These are phyloP conservation scores for Daktulosphaira vitifoliae DNA, from an alignment of 1,140 invertebrate genomes.

Conservation along the genomic window DNA sequence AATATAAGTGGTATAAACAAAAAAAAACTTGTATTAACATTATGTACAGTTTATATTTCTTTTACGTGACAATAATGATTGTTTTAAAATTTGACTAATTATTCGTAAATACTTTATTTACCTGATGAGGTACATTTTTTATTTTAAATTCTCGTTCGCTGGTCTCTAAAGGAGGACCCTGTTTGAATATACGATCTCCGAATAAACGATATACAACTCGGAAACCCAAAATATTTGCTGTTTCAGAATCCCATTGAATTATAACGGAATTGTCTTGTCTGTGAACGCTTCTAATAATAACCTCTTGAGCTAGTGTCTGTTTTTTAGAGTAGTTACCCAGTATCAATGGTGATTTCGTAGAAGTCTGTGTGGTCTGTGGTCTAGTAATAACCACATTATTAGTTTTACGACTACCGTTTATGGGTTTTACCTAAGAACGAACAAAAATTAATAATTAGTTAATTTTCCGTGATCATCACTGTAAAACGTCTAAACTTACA, in stretches of 20 bases:
- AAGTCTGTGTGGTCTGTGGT: background rate
- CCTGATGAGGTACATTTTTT: constrained; percentile 80
- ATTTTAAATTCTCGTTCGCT: constrained; percentile 84
- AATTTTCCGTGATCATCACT: too few species aligned
- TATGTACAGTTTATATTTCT: background rate
- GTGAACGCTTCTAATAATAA: constrained; percentile 73
- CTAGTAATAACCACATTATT: constrained; percentile 14
- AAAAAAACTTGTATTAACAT: too few species aligned
- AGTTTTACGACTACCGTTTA: background rate
- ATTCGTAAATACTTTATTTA: constrained; percentile 44
- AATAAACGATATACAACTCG: constrained; percentile 82
- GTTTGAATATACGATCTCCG: constrained; percentile 80
- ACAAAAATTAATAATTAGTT: background rate
- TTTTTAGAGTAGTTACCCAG: constrained; percentile 53
- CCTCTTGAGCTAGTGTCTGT: constrained; percentile 53
- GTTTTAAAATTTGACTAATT: background rate
- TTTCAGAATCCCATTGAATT: constrained; percentile 83
- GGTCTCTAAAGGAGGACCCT: constrained; percentile 74
- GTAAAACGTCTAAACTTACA: background rate
- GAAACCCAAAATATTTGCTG: constrained; percentile 74
- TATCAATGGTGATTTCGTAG: constrained; percentile 53
- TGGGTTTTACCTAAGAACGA: background rate
- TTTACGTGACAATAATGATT: background rate
- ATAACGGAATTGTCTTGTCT: constrained; percentile 78
- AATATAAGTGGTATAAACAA: too few species aligned